Evolutionary conservation across 2,888 invertebrate genomes (phyloP), one percentile per base, ranked within the genome.

Genomic region (Eulithis prunata): DNA sequence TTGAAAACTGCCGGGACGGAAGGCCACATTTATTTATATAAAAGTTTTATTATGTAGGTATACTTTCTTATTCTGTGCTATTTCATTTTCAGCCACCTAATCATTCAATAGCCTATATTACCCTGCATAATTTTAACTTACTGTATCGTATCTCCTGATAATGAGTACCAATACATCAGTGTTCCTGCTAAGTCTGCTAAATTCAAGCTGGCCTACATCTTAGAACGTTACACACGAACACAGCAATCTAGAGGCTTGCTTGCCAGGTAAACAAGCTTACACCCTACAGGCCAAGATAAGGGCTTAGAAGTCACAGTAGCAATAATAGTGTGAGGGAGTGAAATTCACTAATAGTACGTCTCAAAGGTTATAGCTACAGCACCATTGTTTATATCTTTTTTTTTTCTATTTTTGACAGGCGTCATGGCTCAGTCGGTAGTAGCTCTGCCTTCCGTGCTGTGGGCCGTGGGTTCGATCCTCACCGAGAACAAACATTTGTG

Each of bases 231-330:
- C 49, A 58, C 58, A 53, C 43, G 47, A 69, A 65, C 63, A 53
- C 55, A 53, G 60, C 58, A 62, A 57, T 65, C 52, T 32, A 76
- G 73, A 75, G 71, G 71, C 68, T 68, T 73, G 71, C 69, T 68
- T 73, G 74, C 72, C 65, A 66, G 77, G 84, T 83, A 88, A 90
- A 88, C 86, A 87, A 71, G 77, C 70, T 69, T 64, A 66, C 69
- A 74, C 72, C 75, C 21, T 47, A 52, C 28, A 81, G 83, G 80
- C 78, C 78, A 79, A 75, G 79, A 80, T 59, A 47, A 66, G 62
- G 43, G 59, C 47, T 11, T 21, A 1, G 4, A n/a, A 10, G 45
- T 13, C 41, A 47, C 41, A 63, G 63, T 12, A 12, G 3, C 36
- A 36, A 12, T 28, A 8, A 46, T 52, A 62, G 52, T 45, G 14